Evolutionary conservation across 2,113 vertebrate species (phyloP).

Genomic region (Corythornis vintsioides): DNA sequence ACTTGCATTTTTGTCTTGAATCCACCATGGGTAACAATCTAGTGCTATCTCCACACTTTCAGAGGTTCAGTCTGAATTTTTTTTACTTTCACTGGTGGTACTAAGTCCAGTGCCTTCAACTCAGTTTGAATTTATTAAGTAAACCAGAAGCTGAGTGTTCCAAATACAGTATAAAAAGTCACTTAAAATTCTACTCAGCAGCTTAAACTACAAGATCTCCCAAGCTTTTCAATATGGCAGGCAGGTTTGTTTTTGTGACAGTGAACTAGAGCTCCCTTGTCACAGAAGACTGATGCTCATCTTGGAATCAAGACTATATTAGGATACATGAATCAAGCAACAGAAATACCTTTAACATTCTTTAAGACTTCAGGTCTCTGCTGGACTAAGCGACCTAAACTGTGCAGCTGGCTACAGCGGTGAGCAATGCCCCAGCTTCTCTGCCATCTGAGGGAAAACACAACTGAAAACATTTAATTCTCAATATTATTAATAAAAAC

Average conservation of each 20-base stretch:
- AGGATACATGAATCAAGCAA: neutral
- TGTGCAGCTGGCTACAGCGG: conserved; percentile 90
- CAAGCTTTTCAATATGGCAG: neutral
- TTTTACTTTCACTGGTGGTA: neutral
- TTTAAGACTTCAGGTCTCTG: conserved; percentile 85
- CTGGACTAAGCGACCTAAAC: conserved; percentile 87
- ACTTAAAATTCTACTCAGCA: neutral
- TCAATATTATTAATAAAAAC: neutral
- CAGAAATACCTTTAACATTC: conserved; percentile 85
- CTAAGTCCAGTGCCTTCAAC: neutral
- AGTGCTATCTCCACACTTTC: neutral
- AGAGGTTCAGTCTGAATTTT: neutral
- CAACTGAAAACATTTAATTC: neutral
- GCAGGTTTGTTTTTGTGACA: neutral
- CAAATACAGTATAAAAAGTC: neutral
- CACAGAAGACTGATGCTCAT: neutral
- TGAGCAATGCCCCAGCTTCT: conserved; percentile 94
- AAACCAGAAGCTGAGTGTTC: neutral
- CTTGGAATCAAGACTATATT: neutral
- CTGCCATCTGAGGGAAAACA: conserved; percentile 87
- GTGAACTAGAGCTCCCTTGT: neutral
- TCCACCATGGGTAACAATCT: neutral
- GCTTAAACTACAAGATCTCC: neutral
- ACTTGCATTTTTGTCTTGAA: neutral
- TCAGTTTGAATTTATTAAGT: neutral